Base-by-base conservation (phyloP, 2,888 invertebrate genomes). In the Argyra leucocephala region DNA sequence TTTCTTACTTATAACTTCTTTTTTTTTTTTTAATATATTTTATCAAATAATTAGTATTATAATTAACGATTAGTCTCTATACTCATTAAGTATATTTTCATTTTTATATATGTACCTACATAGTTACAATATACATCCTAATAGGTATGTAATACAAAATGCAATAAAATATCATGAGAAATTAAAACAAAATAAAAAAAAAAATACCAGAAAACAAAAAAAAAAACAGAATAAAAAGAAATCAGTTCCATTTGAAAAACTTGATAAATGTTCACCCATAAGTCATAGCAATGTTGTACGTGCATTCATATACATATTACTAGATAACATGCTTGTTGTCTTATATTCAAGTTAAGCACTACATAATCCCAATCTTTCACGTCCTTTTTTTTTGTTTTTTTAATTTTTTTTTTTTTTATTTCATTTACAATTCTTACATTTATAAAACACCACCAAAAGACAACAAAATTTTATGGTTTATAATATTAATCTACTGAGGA, bases 41-140 rank as follows among this genome's bases (percentile, higher is more conserved):
- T 48, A 48, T 48, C 48, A 48, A 48, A 48, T 48, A 48, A 48
- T 48, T 48, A 48, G 48, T 48, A 48, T 48, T 48, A 48, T 48
- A 48, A 48, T 48, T 48, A 48, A 48, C 48, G 48, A 48, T 48
- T 48, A 48, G 18, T 5, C 48, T 48, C n/a, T n/a, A n/a, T n/a
- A 48, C 48, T 15, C 48, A 48, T 48, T 48, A 48, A 48, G 18
- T n/a, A 18, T 2, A 18, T 48, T 18, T 48, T 48, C 48, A 48
- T 48, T 12, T 18, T 5, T 18, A 18, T 15, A 2, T 5, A 48
- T 48, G 18, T n/a, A 48, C 18, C 6, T 12, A 26, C 26, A 4
- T 6, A 31, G 7, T 6, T 31, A 7, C 12, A 26, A 6, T 26
- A 26, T 6, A 4, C 31, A 31, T 31, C 7, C 26, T 31, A 6